Evolutionary conservation across 2,113 vertebrate genomes (phyloP).

Genomic region (Chionodraco myersi): DNA sequence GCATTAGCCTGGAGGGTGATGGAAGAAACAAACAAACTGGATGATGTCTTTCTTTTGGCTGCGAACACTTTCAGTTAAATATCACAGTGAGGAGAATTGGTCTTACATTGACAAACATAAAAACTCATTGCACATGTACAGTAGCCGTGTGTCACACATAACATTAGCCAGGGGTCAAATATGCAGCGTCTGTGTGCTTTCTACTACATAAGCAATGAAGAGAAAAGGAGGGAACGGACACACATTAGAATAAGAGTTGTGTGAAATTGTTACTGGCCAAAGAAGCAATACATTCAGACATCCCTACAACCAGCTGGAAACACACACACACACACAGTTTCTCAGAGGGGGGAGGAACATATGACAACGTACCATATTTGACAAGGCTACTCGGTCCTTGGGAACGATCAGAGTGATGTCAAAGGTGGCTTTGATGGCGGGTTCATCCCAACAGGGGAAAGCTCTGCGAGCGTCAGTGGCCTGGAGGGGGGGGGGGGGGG

Average conservation of each 20-base stretch:
- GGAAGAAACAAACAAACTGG: slow-evolving; percentile 24
- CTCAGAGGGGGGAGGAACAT: background rate
- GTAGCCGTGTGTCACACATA: slow-evolving; percentile 23
- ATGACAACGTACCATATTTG: slow-evolving; percentile 94
- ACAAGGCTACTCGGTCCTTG: slow-evolving; percentile 97
- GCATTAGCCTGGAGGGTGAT: slow-evolving; percentile 14
- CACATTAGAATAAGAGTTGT: too few species aligned
- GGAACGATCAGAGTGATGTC: slow-evolving; percentile 96
- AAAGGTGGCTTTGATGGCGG: slow-evolving; percentile 98
- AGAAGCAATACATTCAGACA: too few species aligned
- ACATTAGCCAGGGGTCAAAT: slow-evolving; percentile 11
- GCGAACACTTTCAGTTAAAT: background rate
- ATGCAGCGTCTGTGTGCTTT: too few species aligned
- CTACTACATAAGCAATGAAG: too few species aligned
- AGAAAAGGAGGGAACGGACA: too few species aligned
- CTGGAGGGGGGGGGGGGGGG: slow-evolving; percentile 71
- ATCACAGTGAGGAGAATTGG: background rate
- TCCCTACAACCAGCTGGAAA: background rate
- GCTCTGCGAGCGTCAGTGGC: slow-evolving; percentile 97
- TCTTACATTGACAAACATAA: background rate
- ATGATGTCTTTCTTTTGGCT: slow-evolving; percentile 29
- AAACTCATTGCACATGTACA: background rate
- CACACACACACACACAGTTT: slow-evolving; percentile 27
- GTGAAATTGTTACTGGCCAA: too few species aligned
- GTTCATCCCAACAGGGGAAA: slow-evolving; percentile 99